Evolutionary conservation across 2,888 invertebrate species (phyloP).

Genomic region (Cataglyphis albicans): DNA sequence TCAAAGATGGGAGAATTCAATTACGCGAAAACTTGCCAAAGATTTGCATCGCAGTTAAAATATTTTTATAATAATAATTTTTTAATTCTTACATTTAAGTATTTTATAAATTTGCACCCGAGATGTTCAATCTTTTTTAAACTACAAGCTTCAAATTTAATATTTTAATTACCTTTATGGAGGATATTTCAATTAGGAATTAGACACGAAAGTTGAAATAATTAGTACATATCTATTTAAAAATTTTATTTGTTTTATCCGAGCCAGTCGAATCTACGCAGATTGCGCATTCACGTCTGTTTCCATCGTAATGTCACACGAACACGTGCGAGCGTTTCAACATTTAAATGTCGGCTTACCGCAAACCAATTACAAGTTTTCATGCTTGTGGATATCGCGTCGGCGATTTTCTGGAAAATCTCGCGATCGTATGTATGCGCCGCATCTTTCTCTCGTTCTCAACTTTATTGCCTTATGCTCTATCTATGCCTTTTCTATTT

Average conservation of each 20-base stretch:
- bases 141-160: constrained; percentile 2
- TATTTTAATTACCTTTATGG: neutral
- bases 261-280: constrained; percentile 38
- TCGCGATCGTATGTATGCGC: constrained; percentile 46
- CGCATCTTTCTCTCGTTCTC: neutral
- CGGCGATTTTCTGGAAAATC: constrained; percentile 61
- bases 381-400: constrained; percentile 51
- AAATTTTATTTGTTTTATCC: constrained; percentile 37
- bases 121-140: constrained; percentile 6
- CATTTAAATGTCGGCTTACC: constrained; percentile 63
- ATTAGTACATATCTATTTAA: constrained; percentile 28
- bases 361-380: constrained; percentile 64
- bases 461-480: neutral
- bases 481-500: neutral
- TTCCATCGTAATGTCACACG: constrained; percentile 37
- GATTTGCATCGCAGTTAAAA: neutral
- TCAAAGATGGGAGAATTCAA: constrained; percentile 10
- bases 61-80: neutral
- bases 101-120: neutral
- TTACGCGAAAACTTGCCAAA: neutral
- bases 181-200: neutral
- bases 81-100: constrained; percentile 9
- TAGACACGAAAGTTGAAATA: constrained; percentile 5
- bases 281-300: constrained; percentile 9
- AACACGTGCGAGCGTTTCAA: constrained; percentile 34